Percentiles rank a stretch among this genome's conserved stretches.
Evolutionary conservation across 2,888 invertebrate genomes (phyloP).

Genomic region (Lasioglossum leucozonium): DNA sequence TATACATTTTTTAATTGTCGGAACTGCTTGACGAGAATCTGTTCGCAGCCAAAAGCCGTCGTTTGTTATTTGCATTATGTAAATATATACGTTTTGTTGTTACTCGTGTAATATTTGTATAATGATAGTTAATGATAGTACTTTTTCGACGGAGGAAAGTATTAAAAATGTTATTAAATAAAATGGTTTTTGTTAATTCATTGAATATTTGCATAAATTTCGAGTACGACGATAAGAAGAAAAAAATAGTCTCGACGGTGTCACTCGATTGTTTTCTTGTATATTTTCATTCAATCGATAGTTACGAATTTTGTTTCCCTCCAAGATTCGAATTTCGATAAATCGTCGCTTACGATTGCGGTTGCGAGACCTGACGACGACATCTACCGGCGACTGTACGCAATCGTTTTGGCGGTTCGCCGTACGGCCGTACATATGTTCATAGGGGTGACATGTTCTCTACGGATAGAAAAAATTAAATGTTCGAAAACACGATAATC

Average conservation of each 20-base stretch:
- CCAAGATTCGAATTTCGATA: background rate
- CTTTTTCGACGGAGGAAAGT: slow-evolving; percentile 31
- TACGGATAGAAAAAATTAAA: background rate
- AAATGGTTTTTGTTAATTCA: slow-evolving; percentile 25
- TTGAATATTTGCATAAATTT: background rate
- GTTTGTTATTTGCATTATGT: slow-evolving; percentile 51
- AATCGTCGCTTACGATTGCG: background rate
- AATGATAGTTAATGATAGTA: slow-evolving; percentile 36
- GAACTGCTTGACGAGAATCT: slow-evolving; percentile 1
- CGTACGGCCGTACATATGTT: background rate
- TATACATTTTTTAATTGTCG: slow-evolving; percentile 33
- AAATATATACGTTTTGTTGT: slow-evolving; percentile 53
- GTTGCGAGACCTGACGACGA: background rate
- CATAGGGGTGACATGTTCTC: background rate
- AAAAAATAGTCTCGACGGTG: background rate
- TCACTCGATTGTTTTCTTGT: background rate
- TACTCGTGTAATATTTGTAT: slow-evolving; percentile 49
- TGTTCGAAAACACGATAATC: background rate
- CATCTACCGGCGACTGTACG: background rate
- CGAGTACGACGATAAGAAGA: background rate
- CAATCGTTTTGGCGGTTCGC: background rate
- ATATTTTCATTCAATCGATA: background rate
- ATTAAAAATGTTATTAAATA: slow-evolving; percentile 38
- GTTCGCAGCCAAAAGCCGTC: slow-evolving; percentile 25
- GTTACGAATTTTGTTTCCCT: background rate